Evolutionary conservation across 2,797 vertebrate genomes (phyloP).

Genomic region (Acanthis flammea): DNA sequence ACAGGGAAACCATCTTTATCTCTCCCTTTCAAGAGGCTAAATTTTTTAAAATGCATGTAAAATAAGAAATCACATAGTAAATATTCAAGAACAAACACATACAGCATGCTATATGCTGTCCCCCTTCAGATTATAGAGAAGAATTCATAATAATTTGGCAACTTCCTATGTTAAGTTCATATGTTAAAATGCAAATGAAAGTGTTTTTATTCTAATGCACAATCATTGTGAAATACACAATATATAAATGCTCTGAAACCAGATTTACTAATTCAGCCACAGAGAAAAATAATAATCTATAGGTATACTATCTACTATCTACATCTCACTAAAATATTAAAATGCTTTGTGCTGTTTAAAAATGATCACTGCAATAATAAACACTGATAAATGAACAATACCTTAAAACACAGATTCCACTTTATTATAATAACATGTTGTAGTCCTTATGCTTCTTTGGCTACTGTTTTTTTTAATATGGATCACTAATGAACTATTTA

Average conservation of each 20-base stretch:
- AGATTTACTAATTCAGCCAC: background rate
- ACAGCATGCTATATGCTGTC: background rate
- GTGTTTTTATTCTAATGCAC: background rate
- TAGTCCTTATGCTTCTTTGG: background rate
- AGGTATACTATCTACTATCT: background rate
- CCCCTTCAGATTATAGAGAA: background rate
- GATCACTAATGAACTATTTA: background rate
- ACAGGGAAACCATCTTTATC: conserved; percentile 90
- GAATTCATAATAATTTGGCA: background rate
- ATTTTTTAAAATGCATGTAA: background rate
- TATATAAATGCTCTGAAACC: background rate
- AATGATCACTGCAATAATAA: background rate
- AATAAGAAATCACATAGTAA: background rate
- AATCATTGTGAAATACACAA: background rate
- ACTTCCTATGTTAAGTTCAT: background rate
- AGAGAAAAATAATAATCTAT: background rate
- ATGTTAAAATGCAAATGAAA: background rate
- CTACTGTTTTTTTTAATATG: background rate
- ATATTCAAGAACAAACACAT: background rate
- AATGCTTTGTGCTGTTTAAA: background rate
- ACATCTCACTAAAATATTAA: background rate
- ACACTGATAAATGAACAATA: background rate
- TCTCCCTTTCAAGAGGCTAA: conserved; percentile 90
- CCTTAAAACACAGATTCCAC: background rate
- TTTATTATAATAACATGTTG: background rate